Evolutionary conservation across 2,888 invertebrate species (phyloP).

Genomic region (Tetragonisca angustula): DNA sequence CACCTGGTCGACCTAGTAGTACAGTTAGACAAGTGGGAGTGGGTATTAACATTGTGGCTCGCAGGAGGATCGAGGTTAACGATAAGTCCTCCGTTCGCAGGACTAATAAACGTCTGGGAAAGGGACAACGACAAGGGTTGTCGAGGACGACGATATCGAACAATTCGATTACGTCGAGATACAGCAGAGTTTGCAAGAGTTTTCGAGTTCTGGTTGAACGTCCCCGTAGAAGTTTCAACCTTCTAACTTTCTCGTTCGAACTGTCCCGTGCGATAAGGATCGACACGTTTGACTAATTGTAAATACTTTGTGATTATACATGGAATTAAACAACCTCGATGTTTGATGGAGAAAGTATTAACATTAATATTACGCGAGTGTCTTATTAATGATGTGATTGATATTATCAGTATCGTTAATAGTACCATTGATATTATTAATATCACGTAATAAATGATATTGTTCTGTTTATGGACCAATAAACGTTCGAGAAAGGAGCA

Average conservation of each 20-base stretch:
- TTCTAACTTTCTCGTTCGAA: background rate
- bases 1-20: constrained; percentile 76
- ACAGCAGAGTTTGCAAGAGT: background rate
- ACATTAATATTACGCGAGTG: too few species aligned
- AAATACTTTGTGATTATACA: too few species aligned
- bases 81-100: constrained; percentile 73
- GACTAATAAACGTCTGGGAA: constrained; percentile 65
- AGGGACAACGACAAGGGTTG: constrained; percentile 38
- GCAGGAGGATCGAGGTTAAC: constrained; percentile 77
- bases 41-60: constrained; percentile 70
- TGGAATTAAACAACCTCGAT: too few species aligned
- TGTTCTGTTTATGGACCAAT: too few species aligned
- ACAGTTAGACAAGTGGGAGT: constrained; percentile 73
- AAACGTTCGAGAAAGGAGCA: too few species aligned
- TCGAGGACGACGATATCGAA: constrained; percentile 31
- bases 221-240: background rate
- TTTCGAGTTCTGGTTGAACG: background rate
- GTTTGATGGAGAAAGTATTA: too few species aligned
- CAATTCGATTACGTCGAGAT: background rate
- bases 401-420: too few species aligned
- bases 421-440: too few species aligned
- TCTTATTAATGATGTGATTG: too few species aligned
- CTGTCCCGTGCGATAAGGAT: background rate
- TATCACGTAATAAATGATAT: too few species aligned
- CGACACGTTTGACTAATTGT: too few species aligned